Evolutionary conservation across 1,140 invertebrate genomes (phyloP).

Genomic region (Drosophila willistoni): DNA sequence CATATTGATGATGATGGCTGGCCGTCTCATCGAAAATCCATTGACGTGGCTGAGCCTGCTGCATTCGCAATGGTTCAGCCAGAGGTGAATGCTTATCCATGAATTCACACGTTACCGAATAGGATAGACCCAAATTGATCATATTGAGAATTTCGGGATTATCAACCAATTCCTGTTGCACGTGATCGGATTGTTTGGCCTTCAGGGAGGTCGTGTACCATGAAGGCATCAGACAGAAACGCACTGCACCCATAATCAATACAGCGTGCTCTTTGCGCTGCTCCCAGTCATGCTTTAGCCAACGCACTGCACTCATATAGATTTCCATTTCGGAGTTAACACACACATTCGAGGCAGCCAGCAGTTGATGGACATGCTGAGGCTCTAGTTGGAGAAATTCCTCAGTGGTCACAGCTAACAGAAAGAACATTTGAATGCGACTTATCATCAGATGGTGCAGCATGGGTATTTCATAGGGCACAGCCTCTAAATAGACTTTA

Average conservation of each 20-base stretch:
- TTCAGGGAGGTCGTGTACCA: slow-evolving; percentile 89
- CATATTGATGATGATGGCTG: slow-evolving; percentile 47
- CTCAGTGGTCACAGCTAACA: slow-evolving; percentile 88
- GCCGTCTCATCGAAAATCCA: slow-evolving; percentile 85
- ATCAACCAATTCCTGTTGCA: slow-evolving; percentile 87
- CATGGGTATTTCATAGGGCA: slow-evolving; percentile 55
- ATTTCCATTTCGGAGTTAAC: slow-evolving; percentile 87
- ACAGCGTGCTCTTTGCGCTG: slow-evolving; percentile 85
- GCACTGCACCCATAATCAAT: slow-evolving; percentile 87
- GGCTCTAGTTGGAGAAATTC: slow-evolving; percentile 87
- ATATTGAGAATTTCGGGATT: slow-evolving; percentile 86
- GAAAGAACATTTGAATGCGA: slow-evolving; percentile 88
- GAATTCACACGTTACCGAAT: slow-evolving; percentile 69
- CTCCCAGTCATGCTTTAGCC: slow-evolving; percentile 88
- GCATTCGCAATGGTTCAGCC: slow-evolving; percentile 2
- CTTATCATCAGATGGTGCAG: slow-evolving; percentile 87
- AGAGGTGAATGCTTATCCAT: not conserved
- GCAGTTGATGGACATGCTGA: slow-evolving; percentile 86
- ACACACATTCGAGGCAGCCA: slow-evolving; percentile 88
- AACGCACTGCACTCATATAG: slow-evolving; percentile 89
- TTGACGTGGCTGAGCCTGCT: slow-evolving; percentile 84
- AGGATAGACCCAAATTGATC: slow-evolving; percentile 89
- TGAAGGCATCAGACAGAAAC: slow-evolving; percentile 89
- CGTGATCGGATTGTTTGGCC: slow-evolving; percentile 84
- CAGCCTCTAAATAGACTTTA: slow-evolving; percentile 86